Percentiles rank a stretch among this genome's conserved stretches.
Evolutionary conservation across 2,888 invertebrate genomes (phyloP).

Genomic region (Chrysina gloriosa): DNA sequence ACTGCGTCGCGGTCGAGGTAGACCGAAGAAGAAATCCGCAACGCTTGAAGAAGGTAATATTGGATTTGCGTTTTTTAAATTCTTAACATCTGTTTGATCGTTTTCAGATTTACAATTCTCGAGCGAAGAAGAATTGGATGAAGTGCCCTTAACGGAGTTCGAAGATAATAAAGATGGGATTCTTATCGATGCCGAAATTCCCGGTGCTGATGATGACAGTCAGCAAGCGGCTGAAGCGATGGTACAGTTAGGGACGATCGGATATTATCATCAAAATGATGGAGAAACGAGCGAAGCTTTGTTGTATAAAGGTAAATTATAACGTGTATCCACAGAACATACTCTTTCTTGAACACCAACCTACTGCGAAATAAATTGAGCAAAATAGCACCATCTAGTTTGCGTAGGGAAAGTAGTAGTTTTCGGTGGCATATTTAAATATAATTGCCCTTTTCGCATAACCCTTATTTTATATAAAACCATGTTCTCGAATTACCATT

Average conservation of each 20-base stretch:
- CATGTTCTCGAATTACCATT: too few relatives aligned
- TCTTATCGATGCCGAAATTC: conserved; percentile 64
- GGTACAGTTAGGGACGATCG: conserved; percentile 78
- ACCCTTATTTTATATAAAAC: too few relatives aligned
- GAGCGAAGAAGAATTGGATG: conserved; percentile 77
- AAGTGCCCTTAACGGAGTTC: conserved; percentile 70
- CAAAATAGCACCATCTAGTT: too few relatives aligned
- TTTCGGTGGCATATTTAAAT: too few relatives aligned
- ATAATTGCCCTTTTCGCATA: too few relatives aligned
- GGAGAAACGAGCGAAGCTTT: conserved; percentile 55
- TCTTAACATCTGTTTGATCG: background rate
- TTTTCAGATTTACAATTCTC: conserved; percentile 75
- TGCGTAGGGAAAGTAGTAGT: too few relatives aligned
- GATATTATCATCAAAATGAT: conserved; percentile 69
- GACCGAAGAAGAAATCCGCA: conserved; percentile 63
- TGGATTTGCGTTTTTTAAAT: background rate
- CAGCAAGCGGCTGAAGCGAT: conserved; percentile 82
- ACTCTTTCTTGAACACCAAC: too few relatives aligned
- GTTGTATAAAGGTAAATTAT: conserved; percentile 59
- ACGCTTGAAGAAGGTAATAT: conserved; percentile 63
- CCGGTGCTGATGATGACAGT: conserved; percentile 58
- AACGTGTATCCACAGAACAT: background rate
- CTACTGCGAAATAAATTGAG: too few relatives aligned
- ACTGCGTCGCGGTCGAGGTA: conserved; percentile 61
- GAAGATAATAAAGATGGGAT: conserved; percentile 64